Conservation (phyloP, 2,797 vertebrate genomes). For the Garrulus glandarius region DNA sequence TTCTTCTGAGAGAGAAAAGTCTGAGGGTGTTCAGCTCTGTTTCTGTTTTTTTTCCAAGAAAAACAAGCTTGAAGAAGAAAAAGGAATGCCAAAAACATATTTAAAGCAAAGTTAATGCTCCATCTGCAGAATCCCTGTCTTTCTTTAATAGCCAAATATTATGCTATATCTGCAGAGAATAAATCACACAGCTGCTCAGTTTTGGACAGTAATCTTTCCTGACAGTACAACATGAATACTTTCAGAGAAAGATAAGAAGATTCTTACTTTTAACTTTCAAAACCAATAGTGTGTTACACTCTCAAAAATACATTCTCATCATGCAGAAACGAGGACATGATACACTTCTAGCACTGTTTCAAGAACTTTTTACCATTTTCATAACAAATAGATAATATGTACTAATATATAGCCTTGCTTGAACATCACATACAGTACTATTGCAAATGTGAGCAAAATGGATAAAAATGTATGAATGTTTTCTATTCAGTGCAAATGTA, state of each 20-base stretch:
- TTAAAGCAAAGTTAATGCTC: conserved; percentile 7
- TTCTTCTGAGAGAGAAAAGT: background rate
- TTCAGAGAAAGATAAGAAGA: background rate
- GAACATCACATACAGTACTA: background rate
- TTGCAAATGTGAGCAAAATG: background rate
- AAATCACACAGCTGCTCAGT: conserved; percentile 6
- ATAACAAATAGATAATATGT: background rate
- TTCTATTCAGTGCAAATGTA: background rate
- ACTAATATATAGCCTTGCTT: background rate
- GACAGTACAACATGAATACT: background rate
- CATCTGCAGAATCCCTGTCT: background rate
- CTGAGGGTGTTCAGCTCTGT: background rate
- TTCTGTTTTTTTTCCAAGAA: background rate
- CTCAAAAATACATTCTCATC: background rate
- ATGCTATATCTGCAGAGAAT: conserved; percentile 1
- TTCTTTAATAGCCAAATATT: background rate
- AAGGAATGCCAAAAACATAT: background rate
- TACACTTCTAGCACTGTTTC: background rate
- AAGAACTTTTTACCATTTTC: background rate
- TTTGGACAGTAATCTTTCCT: conserved; percentile 21
- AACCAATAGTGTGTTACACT: background rate
- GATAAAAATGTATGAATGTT: background rate
- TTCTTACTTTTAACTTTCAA: background rate
- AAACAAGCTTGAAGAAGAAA: background rate
- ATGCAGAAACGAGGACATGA: background rate